Evolutionary conservation across 2,113 vertebrate species (phyloP), one percentile per base, ranked within the genome.

Genomic region (Hiodon alosoides): DNA sequence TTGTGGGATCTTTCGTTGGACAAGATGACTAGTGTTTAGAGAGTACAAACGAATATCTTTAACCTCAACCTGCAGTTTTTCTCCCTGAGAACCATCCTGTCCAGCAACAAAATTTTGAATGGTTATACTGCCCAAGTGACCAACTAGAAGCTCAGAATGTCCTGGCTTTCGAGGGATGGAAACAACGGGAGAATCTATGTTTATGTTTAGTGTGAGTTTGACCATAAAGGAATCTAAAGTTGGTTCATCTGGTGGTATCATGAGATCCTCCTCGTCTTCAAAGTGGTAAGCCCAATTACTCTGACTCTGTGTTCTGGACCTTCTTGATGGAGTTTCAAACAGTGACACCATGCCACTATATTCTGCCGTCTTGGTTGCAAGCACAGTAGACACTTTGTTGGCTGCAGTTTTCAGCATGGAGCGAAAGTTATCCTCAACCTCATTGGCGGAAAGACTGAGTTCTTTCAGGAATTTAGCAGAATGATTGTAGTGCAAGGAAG

Each of bases 281-380:
- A 89, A 81, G 0, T 85, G 72, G 80, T 89, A 81, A 47, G 83
- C 52, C 65, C 92, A 91, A 64, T 79, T 75, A 60, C 78, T 83
- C 48, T 89, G 89, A 78, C 89, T 90, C 13, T 85, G 81, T 14
- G 84, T 94, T 64, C 92, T 88, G 0, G 79, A 66, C 79, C 93
- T 93, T 71, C 89, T 90, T 13, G 81, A 83, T 0, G 91, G 88
- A 0, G 91, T 93, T 61, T 99, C 96, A 79, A 98, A 99, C 62
- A 99, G 87, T 0, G 95, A 98, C 3, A 99, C 94, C 95, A 96
- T 98, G 57, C 95, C 95, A 0, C 93, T 98, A 83, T 99, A 99
- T 74, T 99, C 96, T 0, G 97, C 97, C 0, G 97, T 98, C 86
- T 99, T 99, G 7, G 92, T 96, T 58, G 86, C 97, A 54, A 99